A percentile compares a stretch with the other conserved stretches of the same genome.
These are phyloP conservation scores for Anthophora plumipes DNA, from an alignment of 2,888 invertebrate species.

Conservation along the genomic window DNA sequence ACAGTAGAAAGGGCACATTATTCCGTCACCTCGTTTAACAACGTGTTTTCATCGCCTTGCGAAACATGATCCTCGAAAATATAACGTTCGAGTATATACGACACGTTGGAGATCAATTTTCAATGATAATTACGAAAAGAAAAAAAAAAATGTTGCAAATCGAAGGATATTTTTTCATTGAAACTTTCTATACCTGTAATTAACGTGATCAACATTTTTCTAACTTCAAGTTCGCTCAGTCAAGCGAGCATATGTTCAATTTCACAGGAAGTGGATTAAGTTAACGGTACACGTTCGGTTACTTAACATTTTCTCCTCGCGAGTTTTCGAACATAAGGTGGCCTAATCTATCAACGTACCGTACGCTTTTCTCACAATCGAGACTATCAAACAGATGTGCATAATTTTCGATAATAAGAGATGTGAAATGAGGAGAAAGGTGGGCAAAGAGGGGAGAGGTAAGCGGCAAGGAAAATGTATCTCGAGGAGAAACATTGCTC, in stretches of 20 bases:
- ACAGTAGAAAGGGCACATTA: conserved; percentile 2
- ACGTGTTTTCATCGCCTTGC: neutral
- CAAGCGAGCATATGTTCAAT: conserved; percentile 42
- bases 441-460: no score
- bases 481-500: conserved; percentile 6
- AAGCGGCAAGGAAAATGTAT: conserved; percentile 12
- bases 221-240: neutral
- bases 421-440: neutral
- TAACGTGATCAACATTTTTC: neutral
- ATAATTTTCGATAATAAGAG: neutral
- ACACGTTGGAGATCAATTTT: neutral
- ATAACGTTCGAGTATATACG: no score
- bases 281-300: conserved; percentile 44
- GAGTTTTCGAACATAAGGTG: neutral
- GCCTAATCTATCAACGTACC: neutral
- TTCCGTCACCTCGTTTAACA: conserved; percentile 6
- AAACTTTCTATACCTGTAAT: neutral
- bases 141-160: neutral
- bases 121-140: neutral
- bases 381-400: neutral
- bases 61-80: neutral
- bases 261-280: conserved; percentile 16
- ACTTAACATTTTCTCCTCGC: conserved; percentile 5
- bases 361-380: neutral
- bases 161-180: neutral